Conservation (phyloP, 2,797 vertebrate species). For the Enteromius radiatus region DNA sequence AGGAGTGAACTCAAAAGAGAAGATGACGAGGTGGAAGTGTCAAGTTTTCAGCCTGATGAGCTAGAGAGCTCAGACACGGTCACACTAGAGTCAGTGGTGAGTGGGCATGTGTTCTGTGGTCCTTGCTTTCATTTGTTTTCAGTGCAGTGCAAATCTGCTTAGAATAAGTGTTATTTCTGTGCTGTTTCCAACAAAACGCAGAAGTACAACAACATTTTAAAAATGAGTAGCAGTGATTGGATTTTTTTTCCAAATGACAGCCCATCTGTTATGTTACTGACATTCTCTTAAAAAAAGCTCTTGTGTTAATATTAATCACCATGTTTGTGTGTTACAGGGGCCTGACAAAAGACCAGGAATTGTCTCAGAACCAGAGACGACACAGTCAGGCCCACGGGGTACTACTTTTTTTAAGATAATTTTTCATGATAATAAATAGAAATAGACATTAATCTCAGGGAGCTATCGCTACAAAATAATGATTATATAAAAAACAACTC, state of each 20-base stretch:
- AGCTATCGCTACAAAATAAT: background rate
- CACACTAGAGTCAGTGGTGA: background rate
- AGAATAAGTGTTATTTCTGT: background rate
- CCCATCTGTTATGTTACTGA: background rate
- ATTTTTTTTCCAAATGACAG: background rate
- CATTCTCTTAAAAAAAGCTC: background rate
- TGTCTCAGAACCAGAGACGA: background rate
- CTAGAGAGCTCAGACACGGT: background rate
- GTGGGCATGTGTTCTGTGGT: conserved; percentile 15
- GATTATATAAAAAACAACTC: no score
- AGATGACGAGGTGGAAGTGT: conserved; percentile 22
- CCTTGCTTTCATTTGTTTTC: background rate
- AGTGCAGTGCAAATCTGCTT: no score
- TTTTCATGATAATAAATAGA: background rate
- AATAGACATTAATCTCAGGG: background rate
- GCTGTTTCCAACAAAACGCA: background rate
- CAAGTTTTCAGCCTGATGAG: background rate
- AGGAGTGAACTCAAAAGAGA: conserved; percentile 44
- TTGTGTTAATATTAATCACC: background rate
- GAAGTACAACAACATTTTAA: background rate
- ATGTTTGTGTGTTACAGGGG: background rate
- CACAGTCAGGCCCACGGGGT: conserved; percentile 11
- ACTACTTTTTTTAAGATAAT: background rate
- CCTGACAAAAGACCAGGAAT: background rate
- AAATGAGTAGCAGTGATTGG: background rate